phyloP scores from a whole-genome alignment of 2,113 vertebrate genomes.

The Catharus bicknelli region DNA sequence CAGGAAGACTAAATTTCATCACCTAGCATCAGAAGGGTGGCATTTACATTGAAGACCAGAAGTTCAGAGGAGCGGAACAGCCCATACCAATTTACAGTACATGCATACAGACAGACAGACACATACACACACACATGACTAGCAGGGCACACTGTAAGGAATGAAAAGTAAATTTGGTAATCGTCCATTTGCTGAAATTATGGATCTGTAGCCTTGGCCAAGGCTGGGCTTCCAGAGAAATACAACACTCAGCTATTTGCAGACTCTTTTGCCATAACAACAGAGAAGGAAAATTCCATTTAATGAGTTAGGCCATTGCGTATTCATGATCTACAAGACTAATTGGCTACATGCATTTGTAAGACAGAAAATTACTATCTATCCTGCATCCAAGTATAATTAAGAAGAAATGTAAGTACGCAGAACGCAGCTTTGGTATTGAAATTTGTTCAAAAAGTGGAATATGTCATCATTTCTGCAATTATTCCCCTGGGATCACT shows the following conservation, averaged over 20 bases:
- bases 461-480: conserved; percentile 54
- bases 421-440: conserved; percentile 43
- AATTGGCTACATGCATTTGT: conserved; percentile 28
- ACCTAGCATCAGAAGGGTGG: fast-evolving
- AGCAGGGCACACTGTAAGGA: not conserved
- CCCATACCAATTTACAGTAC: not conserved
- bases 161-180: not conserved
- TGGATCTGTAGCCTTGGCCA: not conserved
- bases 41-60: not conserved
- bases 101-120: fast-evolving
- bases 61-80: not conserved
- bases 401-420: conserved; percentile 10
- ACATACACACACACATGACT: no score
- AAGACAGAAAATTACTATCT: conserved; percentile 28
- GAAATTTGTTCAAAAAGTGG: conserved; percentile 47
- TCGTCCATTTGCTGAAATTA: not conserved
- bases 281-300: conserved; percentile 27
- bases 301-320: conserved; percentile 12
- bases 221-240: not conserved
- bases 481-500: conserved; percentile 54
- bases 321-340: conserved; percentile 27
- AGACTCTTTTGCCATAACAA: not conserved
- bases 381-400: conserved; percentile 42
- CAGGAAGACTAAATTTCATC: not conserved
- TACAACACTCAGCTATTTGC: not conserved